phyloP scores from a whole-genome alignment of 2,888 invertebrate genomes.

The Tetrapedia diversipes region DNA sequence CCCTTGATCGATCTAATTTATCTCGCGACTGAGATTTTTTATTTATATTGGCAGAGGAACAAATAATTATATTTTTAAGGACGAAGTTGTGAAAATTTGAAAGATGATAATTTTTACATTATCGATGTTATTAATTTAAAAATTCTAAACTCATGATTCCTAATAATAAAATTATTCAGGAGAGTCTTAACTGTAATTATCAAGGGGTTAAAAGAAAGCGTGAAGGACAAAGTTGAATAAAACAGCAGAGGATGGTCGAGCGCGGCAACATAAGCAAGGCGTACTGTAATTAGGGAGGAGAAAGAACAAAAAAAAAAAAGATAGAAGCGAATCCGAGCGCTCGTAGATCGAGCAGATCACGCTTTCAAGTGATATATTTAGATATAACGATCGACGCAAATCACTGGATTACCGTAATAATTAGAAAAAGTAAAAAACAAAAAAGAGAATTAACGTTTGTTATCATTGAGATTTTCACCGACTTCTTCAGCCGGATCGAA shows the following conservation, averaged over 20 bases:
- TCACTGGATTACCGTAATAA: conserved; percentile 64
- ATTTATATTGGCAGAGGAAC: no score
- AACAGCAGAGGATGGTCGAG: conserved; percentile 54
- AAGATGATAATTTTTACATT: no score
- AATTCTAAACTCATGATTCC: no score
- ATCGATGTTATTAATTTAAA: no score
- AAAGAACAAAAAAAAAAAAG: no score
- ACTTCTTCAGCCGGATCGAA: conserved; percentile 73
- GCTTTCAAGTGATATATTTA: conserved; percentile 78
- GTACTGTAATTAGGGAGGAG: conserved; percentile 18
- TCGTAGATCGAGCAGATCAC: conserved; percentile 76
- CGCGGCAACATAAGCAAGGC: conserved; percentile 14
- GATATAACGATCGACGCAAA: conserved; percentile 66
- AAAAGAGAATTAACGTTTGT: conserved; percentile 70
- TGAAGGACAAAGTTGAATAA: not conserved
- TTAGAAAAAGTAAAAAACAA: conserved; percentile 22
- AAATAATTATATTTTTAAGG: no score
- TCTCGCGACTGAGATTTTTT: no score
- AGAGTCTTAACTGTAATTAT: no score
- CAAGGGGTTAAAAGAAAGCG: no score
- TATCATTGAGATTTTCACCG: conserved; percentile 74
- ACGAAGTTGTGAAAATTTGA: no score
- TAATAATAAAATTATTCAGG: no score
- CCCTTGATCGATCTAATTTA: no score
- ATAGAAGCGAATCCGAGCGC: conserved; percentile 70